Evolutionary conservation across 2,888 invertebrate species (phyloP).

Genomic region (Helobdella robusta): DNA sequence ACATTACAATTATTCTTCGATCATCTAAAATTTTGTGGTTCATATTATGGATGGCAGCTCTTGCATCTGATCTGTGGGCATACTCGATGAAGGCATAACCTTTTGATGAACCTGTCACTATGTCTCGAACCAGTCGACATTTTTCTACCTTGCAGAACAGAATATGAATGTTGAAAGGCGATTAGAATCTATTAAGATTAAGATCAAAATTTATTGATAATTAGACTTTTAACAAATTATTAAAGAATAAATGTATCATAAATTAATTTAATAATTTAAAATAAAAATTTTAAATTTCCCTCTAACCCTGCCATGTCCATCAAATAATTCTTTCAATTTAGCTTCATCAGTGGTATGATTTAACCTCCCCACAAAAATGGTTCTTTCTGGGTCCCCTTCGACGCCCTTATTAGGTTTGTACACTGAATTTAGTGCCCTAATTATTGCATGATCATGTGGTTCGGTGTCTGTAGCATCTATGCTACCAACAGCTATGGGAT

Average conservation of each 20-base stretch:
- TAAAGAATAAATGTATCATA: too few species aligned
- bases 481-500: conserved; percentile 72
- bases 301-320: conserved; percentile 60
- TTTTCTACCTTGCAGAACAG: not conserved
- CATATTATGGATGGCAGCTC: conserved; percentile 13
- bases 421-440: conserved; percentile 60
- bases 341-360: conserved; percentile 60
- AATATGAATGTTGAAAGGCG: too few species aligned
- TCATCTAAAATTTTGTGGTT: conserved; percentile 56
- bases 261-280: too few species aligned
- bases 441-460: conserved; percentile 69
- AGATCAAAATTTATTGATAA: not conserved
- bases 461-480: conserved; percentile 75
- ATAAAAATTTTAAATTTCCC: too few species aligned
- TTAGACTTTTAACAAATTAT: too few species aligned
- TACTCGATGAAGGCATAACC: conserved; percentile 80
- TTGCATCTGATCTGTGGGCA: conserved; percentile 56
- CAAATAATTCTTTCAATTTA: conserved; percentile 52
- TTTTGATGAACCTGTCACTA: conserved; percentile 72
- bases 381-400: conserved; percentile 61
- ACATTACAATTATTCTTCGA: conserved; percentile 64
- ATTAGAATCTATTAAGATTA: too few species aligned
- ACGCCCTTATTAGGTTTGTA: conserved; percentile 51
- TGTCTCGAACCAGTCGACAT: conserved; percentile 61
- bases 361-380: conserved; percentile 67